Evolutionary conservation across 1,140 invertebrate species (phyloP).

Genomic region (Oncopeltus fasciatus): DNA sequence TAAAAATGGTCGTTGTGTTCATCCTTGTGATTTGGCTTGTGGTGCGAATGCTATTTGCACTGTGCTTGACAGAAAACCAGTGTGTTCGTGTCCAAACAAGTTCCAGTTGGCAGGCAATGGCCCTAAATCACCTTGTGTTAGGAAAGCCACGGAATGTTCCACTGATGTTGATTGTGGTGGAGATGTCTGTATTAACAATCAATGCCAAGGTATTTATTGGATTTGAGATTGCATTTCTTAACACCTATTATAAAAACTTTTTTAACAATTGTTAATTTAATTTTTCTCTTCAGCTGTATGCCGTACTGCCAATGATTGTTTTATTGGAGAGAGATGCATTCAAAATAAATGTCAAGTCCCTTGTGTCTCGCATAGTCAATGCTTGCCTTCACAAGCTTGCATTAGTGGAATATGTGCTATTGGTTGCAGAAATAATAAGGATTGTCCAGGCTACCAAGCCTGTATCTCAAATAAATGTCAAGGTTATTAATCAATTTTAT

Average conservation of each 20-base stretch:
- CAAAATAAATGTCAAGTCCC: slow-evolving; percentile 60
- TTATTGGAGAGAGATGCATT: slow-evolving; percentile 59
- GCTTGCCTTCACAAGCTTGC: slow-evolving; percentile 64
- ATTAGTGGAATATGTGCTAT: slow-evolving; percentile 57
- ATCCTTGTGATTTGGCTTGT: slow-evolving; percentile 63
- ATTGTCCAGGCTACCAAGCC: slow-evolving; percentile 57
- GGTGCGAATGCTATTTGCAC: slow-evolving; percentile 62
- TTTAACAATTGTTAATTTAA: background rate
- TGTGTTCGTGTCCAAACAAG: slow-evolving; percentile 56
- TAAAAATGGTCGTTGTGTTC: slow-evolving; percentile 49
- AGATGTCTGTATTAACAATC: slow-evolving; percentile 61
- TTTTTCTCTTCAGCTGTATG: slow-evolving; percentile 47
- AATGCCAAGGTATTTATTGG: slow-evolving; percentile 46
- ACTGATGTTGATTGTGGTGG: slow-evolving; percentile 62
- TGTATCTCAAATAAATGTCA: slow-evolving; percentile 72
- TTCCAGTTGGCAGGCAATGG: slow-evolving; percentile 47
- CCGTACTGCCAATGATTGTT: slow-evolving; percentile 59
- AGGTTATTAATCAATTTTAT: too few relatives aligned
- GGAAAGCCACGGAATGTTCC: slow-evolving; percentile 45
- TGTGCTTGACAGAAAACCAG: slow-evolving; percentile 52
- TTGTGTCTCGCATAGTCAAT: slow-evolving; percentile 66
- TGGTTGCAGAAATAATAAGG: slow-evolving; percentile 66
- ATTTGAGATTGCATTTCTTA: background rate
- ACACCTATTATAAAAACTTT: background rate
- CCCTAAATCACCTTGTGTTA: slow-evolving; percentile 53